Conservation (phyloP, 1,140 invertebrate species). For the Latrodectus geometricus region DNA sequence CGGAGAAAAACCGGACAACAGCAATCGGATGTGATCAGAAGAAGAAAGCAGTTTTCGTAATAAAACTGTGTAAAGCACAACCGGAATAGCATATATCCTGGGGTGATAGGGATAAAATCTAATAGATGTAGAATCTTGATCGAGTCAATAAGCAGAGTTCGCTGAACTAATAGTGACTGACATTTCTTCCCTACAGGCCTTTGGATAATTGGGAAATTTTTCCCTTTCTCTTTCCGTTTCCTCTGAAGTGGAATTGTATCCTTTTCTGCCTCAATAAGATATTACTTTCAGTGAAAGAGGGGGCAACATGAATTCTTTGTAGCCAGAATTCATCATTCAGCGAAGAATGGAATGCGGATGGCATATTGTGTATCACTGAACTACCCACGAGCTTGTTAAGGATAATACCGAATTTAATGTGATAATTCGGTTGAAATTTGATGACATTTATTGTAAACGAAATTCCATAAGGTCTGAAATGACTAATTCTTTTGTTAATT, state of each 20-base stretch:
- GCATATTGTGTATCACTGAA: too few relatives aligned
- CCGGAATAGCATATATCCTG: neutral
- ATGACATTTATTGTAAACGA: too few relatives aligned
- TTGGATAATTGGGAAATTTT: neutral
- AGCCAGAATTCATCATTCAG: too few relatives aligned
- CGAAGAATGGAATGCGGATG: neutral
- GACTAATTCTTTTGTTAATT: too few relatives aligned
- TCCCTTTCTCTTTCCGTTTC: neutral
- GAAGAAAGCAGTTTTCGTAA: neutral
- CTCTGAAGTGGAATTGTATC: neutral
- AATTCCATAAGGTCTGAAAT: too few relatives aligned
- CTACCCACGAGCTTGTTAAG: too few relatives aligned
- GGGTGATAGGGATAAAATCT: neutral
- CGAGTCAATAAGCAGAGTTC: neutral
- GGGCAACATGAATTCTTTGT: neutral
- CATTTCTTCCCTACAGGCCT: neutral
- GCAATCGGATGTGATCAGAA: neutral
- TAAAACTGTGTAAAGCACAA: neutral
- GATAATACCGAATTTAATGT: too few relatives aligned
- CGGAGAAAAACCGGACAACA: neutral
- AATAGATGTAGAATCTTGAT: neutral
- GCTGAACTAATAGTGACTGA: constrained; percentile 4
- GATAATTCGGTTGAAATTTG: too few relatives aligned
- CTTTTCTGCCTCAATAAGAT: neutral
- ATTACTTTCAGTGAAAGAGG: neutral